Percentiles rank a stretch among this genome's conserved stretches.
Conservation (phyloP, 2,113 vertebrate genomes). For the Silurus asotus region DNA sequence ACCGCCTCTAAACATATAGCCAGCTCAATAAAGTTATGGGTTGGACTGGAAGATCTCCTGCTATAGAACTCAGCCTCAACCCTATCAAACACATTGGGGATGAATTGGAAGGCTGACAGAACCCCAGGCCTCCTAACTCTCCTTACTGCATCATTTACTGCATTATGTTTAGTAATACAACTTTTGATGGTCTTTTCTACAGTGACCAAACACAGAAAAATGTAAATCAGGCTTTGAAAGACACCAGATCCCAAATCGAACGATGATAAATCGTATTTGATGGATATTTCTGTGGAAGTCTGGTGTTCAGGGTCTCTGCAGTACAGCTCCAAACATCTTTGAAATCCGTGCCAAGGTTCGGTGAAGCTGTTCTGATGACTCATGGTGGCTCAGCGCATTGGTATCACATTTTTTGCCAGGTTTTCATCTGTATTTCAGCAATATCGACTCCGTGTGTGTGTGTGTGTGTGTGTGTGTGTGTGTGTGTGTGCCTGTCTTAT, state of each 20-base stretch:
- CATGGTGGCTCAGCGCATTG: not conserved
- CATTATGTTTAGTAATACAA: too few relatives aligned
- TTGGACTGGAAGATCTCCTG: too few relatives aligned
- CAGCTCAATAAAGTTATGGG: too few relatives aligned
- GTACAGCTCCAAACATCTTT: not conserved
- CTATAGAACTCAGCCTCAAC: too few relatives aligned
- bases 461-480: slow-evolving; percentile 12
- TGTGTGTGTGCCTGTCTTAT: not conserved
- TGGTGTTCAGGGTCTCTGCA: not conserved
- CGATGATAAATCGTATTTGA: not conserved
- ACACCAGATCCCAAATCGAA: not conserved
- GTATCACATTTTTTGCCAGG: not conserved
- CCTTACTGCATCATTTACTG: too few relatives aligned
- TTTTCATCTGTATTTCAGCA: not conserved
- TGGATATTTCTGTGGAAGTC: not conserved
- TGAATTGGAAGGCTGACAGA: too few relatives aligned
- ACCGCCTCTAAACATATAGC: too few relatives aligned
- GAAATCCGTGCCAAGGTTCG: not conserved
- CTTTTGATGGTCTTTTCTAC: too few relatives aligned
- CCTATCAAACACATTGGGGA: too few relatives aligned
- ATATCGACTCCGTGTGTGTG: slow-evolving; percentile 19
- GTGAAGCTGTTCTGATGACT: not conserved
- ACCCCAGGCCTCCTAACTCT: too few relatives aligned
- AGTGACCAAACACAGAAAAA: too few relatives aligned
- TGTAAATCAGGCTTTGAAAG: not conserved